Conservation (phyloP, 2,888 invertebrate species). For the Dicycla oo region DNA sequence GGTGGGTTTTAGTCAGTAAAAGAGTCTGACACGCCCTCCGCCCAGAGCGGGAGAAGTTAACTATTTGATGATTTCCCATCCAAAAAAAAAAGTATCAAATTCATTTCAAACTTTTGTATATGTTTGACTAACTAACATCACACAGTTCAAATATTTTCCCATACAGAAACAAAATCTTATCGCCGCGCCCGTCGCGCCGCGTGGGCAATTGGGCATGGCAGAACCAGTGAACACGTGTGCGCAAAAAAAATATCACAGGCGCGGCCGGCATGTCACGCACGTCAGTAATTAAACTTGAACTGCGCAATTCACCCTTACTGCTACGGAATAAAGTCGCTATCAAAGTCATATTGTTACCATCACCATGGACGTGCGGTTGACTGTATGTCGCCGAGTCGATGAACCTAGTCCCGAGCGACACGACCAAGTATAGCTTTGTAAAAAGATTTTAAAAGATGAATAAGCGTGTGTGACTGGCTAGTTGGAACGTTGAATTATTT, state of each 20-base stretch:
- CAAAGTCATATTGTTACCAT: background rate
- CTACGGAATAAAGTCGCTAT: slow-evolving; percentile 11
- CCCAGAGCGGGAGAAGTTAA: no score
- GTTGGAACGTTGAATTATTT: slow-evolving; percentile 24
- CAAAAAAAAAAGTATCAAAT: no score
- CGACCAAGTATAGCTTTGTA: slow-evolving; percentile 39
- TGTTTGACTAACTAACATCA: background rate
- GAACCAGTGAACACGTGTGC: slow-evolving; percentile 65
- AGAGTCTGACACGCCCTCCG: no score
- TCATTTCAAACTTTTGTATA: no score
- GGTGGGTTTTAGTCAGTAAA: no score
- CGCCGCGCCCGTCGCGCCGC: slow-evolving; percentile 36
- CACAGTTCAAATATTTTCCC: background rate
- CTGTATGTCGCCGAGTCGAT: slow-evolving; percentile 52
- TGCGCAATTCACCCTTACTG: slow-evolving; percentile 6
- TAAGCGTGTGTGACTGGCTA: slow-evolving; percentile 5
- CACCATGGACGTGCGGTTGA: slow-evolving; percentile 7
- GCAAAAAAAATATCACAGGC: slow-evolving; percentile 54
- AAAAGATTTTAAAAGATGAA: slow-evolving; percentile 43
- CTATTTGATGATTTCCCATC: no score
- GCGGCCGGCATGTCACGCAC: slow-evolving; percentile 35
- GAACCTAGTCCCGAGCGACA: slow-evolving; percentile 51
- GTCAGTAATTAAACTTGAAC: background rate
- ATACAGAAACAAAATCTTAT: slow-evolving; percentile 43
- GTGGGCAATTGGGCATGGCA: slow-evolving; percentile 57